phyloP scores from a whole-genome alignment of 2,113 vertebrate species.

The Notechis scutatus region DNA sequence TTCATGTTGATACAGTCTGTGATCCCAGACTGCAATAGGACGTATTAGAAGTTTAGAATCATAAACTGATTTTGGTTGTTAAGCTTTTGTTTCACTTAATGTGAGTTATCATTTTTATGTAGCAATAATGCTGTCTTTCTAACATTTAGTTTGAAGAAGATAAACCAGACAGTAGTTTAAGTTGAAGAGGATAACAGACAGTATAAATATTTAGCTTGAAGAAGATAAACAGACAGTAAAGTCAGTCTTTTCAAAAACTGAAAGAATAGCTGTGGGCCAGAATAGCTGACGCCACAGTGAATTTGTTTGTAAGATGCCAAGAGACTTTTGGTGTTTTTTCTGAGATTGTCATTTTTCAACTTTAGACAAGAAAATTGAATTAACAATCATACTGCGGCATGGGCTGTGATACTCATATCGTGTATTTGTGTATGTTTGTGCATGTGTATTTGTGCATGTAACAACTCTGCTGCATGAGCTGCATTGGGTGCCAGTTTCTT shows the following conservation, averaged over 20 bases:
- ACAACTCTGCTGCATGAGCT: not conserved
- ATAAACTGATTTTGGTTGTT: not conserved
- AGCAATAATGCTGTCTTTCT: not conserved
- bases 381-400: not conserved
- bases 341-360: not conserved
- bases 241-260: not conserved
- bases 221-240: not conserved
- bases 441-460: not conserved
- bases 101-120: not conserved
- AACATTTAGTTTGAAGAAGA: not conserved
- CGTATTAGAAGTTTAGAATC: not conserved
- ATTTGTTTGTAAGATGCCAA: not conserved
- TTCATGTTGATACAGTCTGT: not conserved
- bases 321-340: not conserved
- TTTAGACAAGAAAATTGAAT: slow-evolving; percentile 15
- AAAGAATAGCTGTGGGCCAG: not conserved
- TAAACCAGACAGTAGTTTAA: not conserved
- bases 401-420: slow-evolving; percentile 25
- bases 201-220: not conserved
- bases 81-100: not conserved
- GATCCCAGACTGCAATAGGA: not conserved
- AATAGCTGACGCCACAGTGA: not conserved
- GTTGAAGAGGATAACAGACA: not conserved
- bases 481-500: not conserved
- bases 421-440: not conserved